Evolutionary conservation across 1,140 invertebrate genomes (phyloP).

Genomic region (Plutomurus gul): DNA sequence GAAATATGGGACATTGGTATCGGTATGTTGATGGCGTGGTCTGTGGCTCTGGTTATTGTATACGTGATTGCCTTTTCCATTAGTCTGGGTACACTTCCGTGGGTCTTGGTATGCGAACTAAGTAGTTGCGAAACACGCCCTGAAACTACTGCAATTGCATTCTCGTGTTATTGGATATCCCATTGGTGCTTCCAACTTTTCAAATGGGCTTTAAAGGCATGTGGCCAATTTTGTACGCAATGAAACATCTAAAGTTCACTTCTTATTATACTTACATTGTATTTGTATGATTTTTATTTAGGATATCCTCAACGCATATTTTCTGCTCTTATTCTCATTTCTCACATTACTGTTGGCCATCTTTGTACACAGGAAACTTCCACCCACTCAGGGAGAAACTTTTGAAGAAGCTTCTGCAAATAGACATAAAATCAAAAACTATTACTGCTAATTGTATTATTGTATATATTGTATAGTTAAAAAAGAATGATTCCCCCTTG

Average conservation of each 20-base stretch:
- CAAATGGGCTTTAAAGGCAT: neutral
- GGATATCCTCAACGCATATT: conserved; percentile 2
- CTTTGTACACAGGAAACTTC: neutral
- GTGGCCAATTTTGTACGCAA: neutral
- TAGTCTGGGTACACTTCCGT: neutral
- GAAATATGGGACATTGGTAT: conserved; percentile 5
- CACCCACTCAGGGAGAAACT: neutral
- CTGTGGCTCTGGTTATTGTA: neutral
- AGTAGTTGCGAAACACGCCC: neutral
- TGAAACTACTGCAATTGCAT: neutral
- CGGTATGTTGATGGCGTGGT: neutral
- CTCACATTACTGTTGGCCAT: neutral
- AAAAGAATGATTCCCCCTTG: too few relatives aligned
- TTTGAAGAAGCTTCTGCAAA: neutral
- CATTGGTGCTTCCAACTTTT: conserved; percentile 13
- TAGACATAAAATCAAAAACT: neutral
- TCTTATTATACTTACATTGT: neutral
- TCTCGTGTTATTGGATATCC: neutral
- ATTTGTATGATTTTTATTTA: neutral
- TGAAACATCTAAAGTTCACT: neutral
- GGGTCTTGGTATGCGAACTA: neutral
- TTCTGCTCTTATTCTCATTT: neutral
- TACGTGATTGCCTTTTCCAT: neutral
- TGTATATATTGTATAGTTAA: too few relatives aligned
- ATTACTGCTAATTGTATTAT: neutral